Evolutionary conservation across 2,888 invertebrate species (phyloP), one percentile per base, ranked within the genome.

Genomic region (Drosophila limbata): DNA sequence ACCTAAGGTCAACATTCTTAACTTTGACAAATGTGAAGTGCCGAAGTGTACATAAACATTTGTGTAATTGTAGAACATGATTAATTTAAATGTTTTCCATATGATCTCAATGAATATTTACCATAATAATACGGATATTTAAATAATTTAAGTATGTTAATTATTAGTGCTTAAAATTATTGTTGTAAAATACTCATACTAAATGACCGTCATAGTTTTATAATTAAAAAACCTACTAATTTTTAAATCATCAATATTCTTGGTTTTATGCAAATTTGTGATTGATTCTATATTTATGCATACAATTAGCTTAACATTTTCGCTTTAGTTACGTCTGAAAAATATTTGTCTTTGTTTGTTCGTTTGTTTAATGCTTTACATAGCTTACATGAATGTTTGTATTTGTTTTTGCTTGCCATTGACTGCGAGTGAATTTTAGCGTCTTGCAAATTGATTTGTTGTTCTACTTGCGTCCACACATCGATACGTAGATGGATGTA

Each of bases 361-460:
- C 3, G 15, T 21, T 44, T 44, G 13, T 42, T 42, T 6, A 6
- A 19, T 28, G 42, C 10, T 44, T 55, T 47, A 47, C 45, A 57
- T 57, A 19, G n/a, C 31, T 59, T 59, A 59, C 39, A 47, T 57
- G 57, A 21, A 19, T 19, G 21, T n/a, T 52, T 21, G 57, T 56
- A 66, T 70, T 47, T 31, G 44, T 55, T 55, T n/a, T 42, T 10
- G 42, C 40, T 17, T 76, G 67, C 56, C 56, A 55, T 63, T 48
- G 51, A 31, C 33, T 17, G 15, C 13, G 40, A 61, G 39, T 74
- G 66, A 11, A 52, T 71, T 63, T 76, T 76, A 75, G 71, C 75
- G 63, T 76, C 67, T 75, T 65, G 73, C 28, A 52, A 73, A 77
- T 64, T 62, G 66, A 65, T 63, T 68, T 69, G 62, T 64, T 73